A percentile compares a stretch with the other conserved stretches of the same genome.
These are phyloP conservation scores for Oryzaephilus surinamensis DNA, from an alignment of 1,140 invertebrate genomes.

Conservation along the genomic window DNA sequence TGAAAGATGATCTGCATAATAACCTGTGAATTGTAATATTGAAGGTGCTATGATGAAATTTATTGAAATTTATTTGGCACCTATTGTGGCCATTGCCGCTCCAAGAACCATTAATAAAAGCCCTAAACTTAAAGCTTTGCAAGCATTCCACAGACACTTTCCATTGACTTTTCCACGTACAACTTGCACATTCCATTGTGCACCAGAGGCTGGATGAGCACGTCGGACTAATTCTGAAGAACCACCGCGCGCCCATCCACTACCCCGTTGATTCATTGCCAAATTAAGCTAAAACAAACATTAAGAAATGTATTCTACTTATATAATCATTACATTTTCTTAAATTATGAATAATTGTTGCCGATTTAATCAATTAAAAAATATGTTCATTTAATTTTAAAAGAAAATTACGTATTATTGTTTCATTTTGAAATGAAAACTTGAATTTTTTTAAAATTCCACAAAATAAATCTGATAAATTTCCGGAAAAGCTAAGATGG, in stretches of 20 bases:
- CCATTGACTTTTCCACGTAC: conserved; percentile 76
- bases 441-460: too few species aligned
- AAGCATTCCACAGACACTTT: conserved; percentile 80
- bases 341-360: too few species aligned
- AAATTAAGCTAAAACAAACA: too few species aligned
- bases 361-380: too few species aligned
- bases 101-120: conserved; percentile 74
- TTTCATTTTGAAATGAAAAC: too few species aligned
- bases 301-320: too few species aligned
- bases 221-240: conserved; percentile 50
- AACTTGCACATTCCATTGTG: conserved; percentile 61
- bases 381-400: too few species aligned
- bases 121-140: conserved; percentile 74
- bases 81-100: conserved; percentile 82
- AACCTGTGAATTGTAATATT: too few species aligned
- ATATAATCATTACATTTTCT: too few species aligned
- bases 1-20: conserved; percentile 72
- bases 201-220: conserved; percentile 55
- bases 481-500: too few species aligned
- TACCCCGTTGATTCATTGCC: conserved; percentile 36
- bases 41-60: conserved; percentile 10
- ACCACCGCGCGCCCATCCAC: conserved; percentile 68
- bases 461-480: too few species aligned
- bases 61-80: conserved; percentile 37
- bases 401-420: too few species aligned